phyloP scores from a whole-genome alignment of 2,797 vertebrate genomes.

The Poecilia wingei region DNA sequence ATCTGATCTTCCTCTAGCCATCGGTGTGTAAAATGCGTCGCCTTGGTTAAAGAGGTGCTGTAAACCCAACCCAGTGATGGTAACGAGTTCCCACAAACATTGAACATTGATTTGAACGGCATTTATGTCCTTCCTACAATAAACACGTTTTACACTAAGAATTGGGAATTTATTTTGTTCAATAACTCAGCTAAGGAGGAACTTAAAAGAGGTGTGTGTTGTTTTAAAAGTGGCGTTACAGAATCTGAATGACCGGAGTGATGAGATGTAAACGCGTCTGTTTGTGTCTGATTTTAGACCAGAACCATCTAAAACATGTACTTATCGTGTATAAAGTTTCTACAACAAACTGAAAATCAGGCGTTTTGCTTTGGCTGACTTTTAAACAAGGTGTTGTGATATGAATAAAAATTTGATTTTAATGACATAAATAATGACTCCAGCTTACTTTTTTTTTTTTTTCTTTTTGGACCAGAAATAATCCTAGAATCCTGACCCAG shows the following conservation, averaged over 20 bases:
- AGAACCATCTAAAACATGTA: not conserved
- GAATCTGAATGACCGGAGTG: not conserved
- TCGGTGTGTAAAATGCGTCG: not conserved
- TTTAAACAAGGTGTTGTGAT: not conserved
- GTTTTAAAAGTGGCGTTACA: conserved; percentile 2
- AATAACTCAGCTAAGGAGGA: not conserved
- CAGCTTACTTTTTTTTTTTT: not conserved
- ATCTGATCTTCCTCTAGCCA: not conserved
- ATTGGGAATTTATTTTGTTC: not conserved
- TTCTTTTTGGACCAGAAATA: conserved; percentile 18
- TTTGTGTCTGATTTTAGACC: not conserved
- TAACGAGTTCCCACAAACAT: not conserved
- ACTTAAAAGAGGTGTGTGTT: not conserved
- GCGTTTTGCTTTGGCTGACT: not conserved
- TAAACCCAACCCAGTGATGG: not conserved
- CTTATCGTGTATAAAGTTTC: too few relatives aligned
- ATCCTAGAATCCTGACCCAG: conserved; percentile 40
- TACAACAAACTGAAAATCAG: not conserved
- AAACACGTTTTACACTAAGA: not conserved
- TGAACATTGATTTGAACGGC: not conserved
- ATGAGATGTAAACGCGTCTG: not conserved
- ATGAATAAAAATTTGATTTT: not conserved
- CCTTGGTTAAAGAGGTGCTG: not conserved
- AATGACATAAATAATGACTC: too few relatives aligned
- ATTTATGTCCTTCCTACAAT: not conserved